phyloP scores from a whole-genome alignment of 2,113 vertebrate species.

The Rhegmatorhina hoffmannsi region DNA sequence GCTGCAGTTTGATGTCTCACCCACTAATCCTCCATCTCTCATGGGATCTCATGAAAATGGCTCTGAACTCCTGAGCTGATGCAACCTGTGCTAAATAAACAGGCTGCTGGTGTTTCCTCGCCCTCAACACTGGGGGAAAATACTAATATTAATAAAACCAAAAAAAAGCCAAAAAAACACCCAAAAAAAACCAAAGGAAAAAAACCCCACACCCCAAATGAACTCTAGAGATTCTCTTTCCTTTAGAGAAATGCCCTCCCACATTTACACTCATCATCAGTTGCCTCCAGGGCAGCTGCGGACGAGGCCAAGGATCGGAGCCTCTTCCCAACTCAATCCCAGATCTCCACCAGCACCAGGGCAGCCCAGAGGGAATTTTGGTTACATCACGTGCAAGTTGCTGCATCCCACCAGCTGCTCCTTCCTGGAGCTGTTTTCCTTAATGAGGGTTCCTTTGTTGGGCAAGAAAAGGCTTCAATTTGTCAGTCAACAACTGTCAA shows the following conservation, averaged over 20 bases:
- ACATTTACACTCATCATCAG: not conserved
- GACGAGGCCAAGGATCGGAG: not conserved
- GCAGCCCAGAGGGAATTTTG: not conserved
- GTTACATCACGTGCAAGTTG: fast-evolving
- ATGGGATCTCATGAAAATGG: fast-evolving
- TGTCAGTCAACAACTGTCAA: not conserved
- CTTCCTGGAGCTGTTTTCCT: not conserved
- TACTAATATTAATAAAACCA: not conserved
- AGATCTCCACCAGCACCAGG: fast-evolving
- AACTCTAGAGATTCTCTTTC: not conserved
- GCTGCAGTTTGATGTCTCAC: not conserved
- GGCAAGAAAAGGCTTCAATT: not conserved
- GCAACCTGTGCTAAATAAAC: not conserved
- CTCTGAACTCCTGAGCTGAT: not conserved
- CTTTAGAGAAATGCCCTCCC: not conserved
- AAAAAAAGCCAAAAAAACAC: not conserved
- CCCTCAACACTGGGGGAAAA: not conserved
- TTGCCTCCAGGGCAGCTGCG: not conserved
- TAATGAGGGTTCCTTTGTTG: not conserved
- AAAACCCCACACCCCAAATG: not conserved
- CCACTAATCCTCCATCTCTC: not conserved
- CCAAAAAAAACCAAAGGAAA: not conserved
- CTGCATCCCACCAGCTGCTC: not conserved
- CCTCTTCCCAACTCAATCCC: not conserved
- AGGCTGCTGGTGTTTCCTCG: not conserved